Base-by-base conservation (phyloP, 2,797 vertebrate genomes). In the Spinus olivaceus region DNA sequence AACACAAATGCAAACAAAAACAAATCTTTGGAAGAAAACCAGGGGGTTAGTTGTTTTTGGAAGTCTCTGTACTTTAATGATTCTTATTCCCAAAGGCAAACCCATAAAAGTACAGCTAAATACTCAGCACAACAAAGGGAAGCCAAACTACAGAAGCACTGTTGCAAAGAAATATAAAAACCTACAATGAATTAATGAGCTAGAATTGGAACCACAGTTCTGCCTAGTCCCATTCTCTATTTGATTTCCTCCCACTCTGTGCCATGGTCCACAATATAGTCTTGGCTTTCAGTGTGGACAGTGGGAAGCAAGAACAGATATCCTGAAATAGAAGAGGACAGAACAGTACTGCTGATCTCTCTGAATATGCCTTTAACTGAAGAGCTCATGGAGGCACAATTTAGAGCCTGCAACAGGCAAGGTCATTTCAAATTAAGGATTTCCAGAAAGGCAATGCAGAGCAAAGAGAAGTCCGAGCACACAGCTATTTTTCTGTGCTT, bases 11-110 rank as follows among this genome's bases (percentile, higher is more conserved):
- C 25, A 78, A 88, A 57, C 3, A 37, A 82, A 66, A 61, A 60
- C 27, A 33, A 30, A 9, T 27, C 39, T 44, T 63, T 51, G 14
- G 12, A 88, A 70, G 35, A 60, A 94, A 84, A 84, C 2, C 25
- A 70, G 30, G 79, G 13, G 3, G 10, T 49, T 42, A 61, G 8
- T 3, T 5, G 14, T 47, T 73, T 81, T 54, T 53, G 10, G 39
- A 89, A 9, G n/a, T 81, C 83, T 82, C 53, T 90, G 63, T 35
- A 82, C 70, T 93, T 85, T 91, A 91, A 77, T 42, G 51, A 84
- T 50, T 69, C 47, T 77, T 71, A 82, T 66, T 92, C 90, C 66
- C 81, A 79, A 80, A 83, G 71, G 67, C 42, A 84, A 93, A 70
- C 9, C 27, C 59, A 63, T 60, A 88, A 53, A 91, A 81, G 27